Conservation (phyloP, 2,113 vertebrate genomes). For the Otus sunia region DNA sequence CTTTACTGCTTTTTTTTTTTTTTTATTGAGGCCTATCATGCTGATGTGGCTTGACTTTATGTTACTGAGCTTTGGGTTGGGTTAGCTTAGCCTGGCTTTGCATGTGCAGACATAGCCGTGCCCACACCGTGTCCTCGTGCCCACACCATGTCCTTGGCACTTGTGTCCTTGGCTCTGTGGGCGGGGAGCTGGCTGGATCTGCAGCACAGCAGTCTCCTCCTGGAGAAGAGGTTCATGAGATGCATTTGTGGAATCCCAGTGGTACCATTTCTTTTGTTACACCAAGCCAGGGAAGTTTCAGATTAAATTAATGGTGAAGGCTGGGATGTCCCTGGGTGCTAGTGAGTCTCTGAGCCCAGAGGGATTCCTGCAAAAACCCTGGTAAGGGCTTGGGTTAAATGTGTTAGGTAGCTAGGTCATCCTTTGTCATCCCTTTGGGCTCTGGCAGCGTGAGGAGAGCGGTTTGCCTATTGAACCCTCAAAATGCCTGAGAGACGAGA, state of each 20-base stretch:
- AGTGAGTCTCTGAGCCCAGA: fast-evolving
- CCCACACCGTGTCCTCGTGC: fast-evolving
- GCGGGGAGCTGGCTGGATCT: not conserved
- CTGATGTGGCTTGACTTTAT: not conserved
- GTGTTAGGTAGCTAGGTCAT: not conserved
- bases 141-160: not conserved
- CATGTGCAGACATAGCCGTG: fast-evolving
- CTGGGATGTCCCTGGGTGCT: not conserved
- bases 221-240: not conserved
- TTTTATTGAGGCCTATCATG: not conserved
- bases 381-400: not conserved
- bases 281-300: not conserved
- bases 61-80: not conserved
- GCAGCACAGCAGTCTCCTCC: not conserved
- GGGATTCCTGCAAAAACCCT: not conserved
- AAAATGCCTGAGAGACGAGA: not conserved
- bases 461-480: not conserved
- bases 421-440: not conserved
- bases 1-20: not conserved
- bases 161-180: not conserved
- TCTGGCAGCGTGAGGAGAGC: not conserved
- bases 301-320: not conserved
- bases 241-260: not conserved
- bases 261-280: not conserved
- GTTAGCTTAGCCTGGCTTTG: not conserved